A percentile compares a stretch with the other conserved stretches of the same genome.
Evolutionary conservation across 2,888 invertebrate species (phyloP).

Genomic region (Coelinius sp.): DNA sequence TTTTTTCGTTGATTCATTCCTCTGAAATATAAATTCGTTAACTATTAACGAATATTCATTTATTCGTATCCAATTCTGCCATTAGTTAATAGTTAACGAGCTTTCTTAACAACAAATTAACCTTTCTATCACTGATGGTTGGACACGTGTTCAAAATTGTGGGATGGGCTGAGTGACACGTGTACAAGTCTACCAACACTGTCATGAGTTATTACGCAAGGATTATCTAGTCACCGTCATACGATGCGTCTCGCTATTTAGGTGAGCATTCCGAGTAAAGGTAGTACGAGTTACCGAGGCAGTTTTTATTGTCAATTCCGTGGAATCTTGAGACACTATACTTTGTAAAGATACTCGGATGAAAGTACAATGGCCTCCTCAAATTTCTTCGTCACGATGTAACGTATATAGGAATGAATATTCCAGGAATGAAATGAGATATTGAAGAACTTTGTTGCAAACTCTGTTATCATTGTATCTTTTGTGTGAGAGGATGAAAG

Average conservation of each 20-base stretch:
- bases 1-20: too few relatives aligned
- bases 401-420: not conserved
- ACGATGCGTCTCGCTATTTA: not conserved
- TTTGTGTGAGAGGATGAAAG: not conserved
- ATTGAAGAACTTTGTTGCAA: not conserved
- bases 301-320: conserved; percentile 7
- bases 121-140: too few relatives aligned
- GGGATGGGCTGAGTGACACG: not conserved
- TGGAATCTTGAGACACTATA: not conserved
- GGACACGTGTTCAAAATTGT: not conserved
- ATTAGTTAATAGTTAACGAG: too few relatives aligned
- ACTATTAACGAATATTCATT: too few relatives aligned
- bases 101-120: too few relatives aligned
- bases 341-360: not conserved
- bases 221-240: conserved; percentile 8
- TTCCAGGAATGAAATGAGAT: not conserved
- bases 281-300: not conserved
- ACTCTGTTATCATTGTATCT: not conserved
- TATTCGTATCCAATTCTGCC: too few relatives aligned
- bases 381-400: not conserved
- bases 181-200: not conserved
- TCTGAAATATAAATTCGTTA: too few relatives aligned
- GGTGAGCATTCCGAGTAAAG: not conserved
- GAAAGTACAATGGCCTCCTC: not conserved
- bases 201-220: not conserved